Evolutionary conservation across 2,113 vertebrate species (phyloP), one percentile per base, ranked within the genome.

Genomic region (Poecilia latipinna): DNA sequence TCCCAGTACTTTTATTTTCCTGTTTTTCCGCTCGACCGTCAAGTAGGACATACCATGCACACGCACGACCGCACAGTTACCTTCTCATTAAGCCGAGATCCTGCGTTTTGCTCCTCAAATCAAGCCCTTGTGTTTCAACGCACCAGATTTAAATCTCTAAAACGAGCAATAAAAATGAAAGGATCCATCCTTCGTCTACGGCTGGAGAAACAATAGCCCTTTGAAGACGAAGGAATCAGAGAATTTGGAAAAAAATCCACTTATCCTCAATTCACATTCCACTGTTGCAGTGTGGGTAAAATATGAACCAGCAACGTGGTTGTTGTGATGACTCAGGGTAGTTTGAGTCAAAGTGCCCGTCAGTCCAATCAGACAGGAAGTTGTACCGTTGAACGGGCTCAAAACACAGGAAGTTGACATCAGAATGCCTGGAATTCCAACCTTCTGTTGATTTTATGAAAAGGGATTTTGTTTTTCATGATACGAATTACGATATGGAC

Each of bases 1-100:
- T 92, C 91, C 82, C 85, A 91, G 68, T 15, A 11, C 79, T 72
- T 92, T 93, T 86, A 91, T 90, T 91, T 93, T 93, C 93, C 93
- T 93, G 93, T 91, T 92, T 91, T 93, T 91, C 90, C 90, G 86
- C 84, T 81, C 57, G 76, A 85, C 88, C 87, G 80, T 87, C 77
- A 77, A 90, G 89, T 85, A 84, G 75, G 83, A 90, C 89, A 84
- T 10, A 71, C 68, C 74, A 90, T 92, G 82, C 90, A 86, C 80
- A 87, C 78, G 7, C 44, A 79, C 12, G 63, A 64, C 54, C 64
- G 64, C 82, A 67, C 48, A 64, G 26, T 32, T 11, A 54, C 12
- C n/a, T 68, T 4, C 3, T 65, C 68, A 70, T 77, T 22, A 35
- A 70, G 33, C 44, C 70, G 48, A 51, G 22, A 22, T n/a, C 7